These are phyloP conservation scores for Oceanodroma tethys DNA, from an alignment of 2,113 vertebrate species.

Conservation along the genomic window DNA sequence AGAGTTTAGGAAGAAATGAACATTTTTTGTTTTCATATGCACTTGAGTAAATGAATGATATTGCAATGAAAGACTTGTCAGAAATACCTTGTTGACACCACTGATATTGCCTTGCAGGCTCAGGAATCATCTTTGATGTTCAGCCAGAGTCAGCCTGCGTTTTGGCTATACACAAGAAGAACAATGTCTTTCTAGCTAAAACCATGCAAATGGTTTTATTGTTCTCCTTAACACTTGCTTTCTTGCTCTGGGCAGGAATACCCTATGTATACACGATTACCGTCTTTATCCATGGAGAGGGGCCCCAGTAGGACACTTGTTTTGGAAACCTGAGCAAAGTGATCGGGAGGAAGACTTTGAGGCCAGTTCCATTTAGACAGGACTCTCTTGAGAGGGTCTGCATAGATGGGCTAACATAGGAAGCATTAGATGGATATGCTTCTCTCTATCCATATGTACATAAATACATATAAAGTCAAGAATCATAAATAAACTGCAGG, in stretches of 20 bases:
- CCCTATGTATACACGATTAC: neutral
- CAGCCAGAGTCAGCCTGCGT: conserved; percentile 2
- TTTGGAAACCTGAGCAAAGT: neutral
- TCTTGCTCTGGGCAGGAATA: neutral
- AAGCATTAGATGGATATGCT: neutral
- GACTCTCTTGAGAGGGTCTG: neutral
- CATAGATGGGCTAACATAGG: neutral
- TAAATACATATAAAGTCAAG: neutral
- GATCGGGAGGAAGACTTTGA: neutral
- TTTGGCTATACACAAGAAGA: conserved; percentile 8
- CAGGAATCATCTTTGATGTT: conserved; percentile 8
- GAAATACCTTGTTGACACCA: conserved; percentile 32
- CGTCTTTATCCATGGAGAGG: neutral
- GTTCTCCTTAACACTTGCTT: neutral
- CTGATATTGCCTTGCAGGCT: neutral
- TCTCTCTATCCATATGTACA: neutral
- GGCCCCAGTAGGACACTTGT: neutral
- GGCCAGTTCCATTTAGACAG: neutral
- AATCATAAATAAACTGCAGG: neutral
- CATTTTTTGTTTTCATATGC: conserved; percentile 1
- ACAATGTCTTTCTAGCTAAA: neutral
- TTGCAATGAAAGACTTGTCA: neutral
- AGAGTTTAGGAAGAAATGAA: conserved; percentile 39
- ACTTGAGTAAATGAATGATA: conserved; percentile 40
- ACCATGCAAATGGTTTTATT: neutral